Conservation (phyloP, 2,888 invertebrate genomes). For the Yponomeuta evonymella region DNA sequence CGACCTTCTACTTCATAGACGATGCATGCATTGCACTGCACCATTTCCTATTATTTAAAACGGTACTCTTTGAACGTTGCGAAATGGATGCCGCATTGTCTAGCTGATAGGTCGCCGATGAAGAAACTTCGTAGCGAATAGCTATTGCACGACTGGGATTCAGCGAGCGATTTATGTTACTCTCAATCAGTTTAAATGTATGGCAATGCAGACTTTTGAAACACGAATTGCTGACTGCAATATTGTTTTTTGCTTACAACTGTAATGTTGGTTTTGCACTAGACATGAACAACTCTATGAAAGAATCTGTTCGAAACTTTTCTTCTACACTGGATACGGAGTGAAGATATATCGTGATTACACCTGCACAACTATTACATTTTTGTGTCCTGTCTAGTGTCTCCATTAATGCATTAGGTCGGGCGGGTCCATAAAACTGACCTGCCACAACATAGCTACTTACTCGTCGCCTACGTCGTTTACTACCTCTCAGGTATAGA, state of each 20-base stretch:
- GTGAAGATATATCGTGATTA: no score
- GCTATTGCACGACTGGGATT: background rate
- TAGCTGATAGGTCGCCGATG: conserved; percentile 44
- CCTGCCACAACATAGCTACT: conserved; percentile 44
- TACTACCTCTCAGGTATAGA: background rate
- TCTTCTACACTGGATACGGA: background rate
- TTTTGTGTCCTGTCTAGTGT: background rate
- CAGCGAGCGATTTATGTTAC: conserved; percentile 24
- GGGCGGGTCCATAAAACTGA: conserved; percentile 42
- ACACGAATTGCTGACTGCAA: background rate
- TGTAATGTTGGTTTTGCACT: background rate
- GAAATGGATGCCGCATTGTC: conserved; percentile 67
- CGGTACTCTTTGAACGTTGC: conserved; percentile 52
- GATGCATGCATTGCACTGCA: conserved; percentile 63
- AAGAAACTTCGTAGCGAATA: conserved; percentile 19
- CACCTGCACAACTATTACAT: background rate
- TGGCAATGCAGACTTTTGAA: background rate
- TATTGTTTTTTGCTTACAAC: background rate
- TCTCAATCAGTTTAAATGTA: conserved; percentile 29
- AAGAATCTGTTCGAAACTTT: background rate
- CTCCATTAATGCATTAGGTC: conserved; percentile 19
- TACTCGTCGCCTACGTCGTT: conserved; percentile 27
- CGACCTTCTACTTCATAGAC: conserved; percentile 62
- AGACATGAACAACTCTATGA: background rate
- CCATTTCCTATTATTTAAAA: conserved; percentile 69